Evolutionary conservation across 2,113 vertebrate genomes (phyloP), one percentile per base, ranked within the genome.

Genomic region (Phaetusa simplex): DNA sequence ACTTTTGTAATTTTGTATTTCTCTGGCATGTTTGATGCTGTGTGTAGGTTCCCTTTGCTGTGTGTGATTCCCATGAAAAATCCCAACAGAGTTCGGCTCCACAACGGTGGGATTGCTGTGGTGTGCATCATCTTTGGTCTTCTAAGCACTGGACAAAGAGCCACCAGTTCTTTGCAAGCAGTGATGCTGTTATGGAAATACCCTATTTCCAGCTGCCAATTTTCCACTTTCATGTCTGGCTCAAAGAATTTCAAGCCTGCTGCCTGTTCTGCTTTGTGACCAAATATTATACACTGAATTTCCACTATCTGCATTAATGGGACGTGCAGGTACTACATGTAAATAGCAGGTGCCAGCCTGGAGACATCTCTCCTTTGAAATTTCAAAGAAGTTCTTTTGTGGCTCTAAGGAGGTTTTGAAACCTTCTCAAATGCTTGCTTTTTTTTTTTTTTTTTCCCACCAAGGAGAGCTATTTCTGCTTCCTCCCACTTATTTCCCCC

Each of bases 181-280:
- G 71, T 43, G 50, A 90, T 55, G 64, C 0, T 0, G 9, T 86
- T 93, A 83, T 47, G 50, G 61, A 94, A 94, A 90, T 62, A 65
- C 6, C 74, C 15, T 62, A 30, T 88, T 95, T 90, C 62, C 56
- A 83, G 55, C 88, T 83, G 38, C 65, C 82, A 70, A 59, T 74
- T 94, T 90, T 94, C 52, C 29, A 65, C 72, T 86, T 93, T 34
- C 81, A 64, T 86, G 42, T 11, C 24, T 88, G 38, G 12, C 43
- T 96, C 47, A 71, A 88, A 94, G 77, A 86, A 90, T 88, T 94
- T 86, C 55, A 92, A 95, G 80, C 55, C 72, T 92, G 7, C 82
- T 96, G 50, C 66, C 82, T 78, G 52, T 91, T 96, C 69, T 86
- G 61, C 65, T 95, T 84, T 74, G n/a, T 96, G 83, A 67, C 61